These are phyloP conservation scores for Alligator sinensis DNA, from an alignment of 2,113 vertebrate species.

Conservation along the genomic window DNA sequence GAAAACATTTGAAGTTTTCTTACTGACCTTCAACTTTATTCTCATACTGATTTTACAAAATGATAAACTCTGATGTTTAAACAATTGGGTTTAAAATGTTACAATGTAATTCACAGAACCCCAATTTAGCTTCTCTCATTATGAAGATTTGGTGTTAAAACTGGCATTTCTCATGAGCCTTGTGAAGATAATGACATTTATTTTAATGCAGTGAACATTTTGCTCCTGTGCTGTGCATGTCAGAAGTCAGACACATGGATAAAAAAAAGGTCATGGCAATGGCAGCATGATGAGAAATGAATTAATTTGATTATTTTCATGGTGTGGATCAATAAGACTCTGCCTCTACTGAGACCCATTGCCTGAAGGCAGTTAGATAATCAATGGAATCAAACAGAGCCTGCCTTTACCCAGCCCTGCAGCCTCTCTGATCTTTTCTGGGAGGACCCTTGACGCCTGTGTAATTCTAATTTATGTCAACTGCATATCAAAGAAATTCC, in stretches of 20 bases:
- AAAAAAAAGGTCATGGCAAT: conserved; percentile 74
- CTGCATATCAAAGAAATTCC: conserved; percentile 91
- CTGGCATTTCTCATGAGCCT: conserved; percentile 46
- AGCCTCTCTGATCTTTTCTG: conserved; percentile 85
- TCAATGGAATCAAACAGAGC: conserved; percentile 86
- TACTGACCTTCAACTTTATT: conserved; percentile 14
- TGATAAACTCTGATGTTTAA: background rate
- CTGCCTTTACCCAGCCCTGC: conserved; percentile 71
- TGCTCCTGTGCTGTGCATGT: conserved; percentile 53
- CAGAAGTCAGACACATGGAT: conserved; percentile 43
- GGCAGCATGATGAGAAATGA: conserved; percentile 84
- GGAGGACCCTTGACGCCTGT: conserved; percentile 81
- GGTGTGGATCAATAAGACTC: conserved; percentile 87
- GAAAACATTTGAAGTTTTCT: conserved; percentile 19
- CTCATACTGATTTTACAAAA: conserved; percentile 21
- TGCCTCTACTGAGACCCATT: conserved; percentile 72
- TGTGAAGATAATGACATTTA: conserved; percentile 61
- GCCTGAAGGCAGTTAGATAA: conserved; percentile 84
- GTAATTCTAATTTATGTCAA: conserved; percentile 90
- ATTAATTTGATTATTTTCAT: conserved; percentile 90
- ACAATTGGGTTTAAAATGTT: background rate
- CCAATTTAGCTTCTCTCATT: background rate
- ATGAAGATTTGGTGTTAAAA: conserved; percentile 33
- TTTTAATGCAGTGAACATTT: conserved; percentile 56
- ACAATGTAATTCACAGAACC: background rate